These are phyloP conservation scores for Epirrhoe alternata DNA, from an alignment of 2,888 invertebrate genomes.

Conservation along the genomic window DNA sequence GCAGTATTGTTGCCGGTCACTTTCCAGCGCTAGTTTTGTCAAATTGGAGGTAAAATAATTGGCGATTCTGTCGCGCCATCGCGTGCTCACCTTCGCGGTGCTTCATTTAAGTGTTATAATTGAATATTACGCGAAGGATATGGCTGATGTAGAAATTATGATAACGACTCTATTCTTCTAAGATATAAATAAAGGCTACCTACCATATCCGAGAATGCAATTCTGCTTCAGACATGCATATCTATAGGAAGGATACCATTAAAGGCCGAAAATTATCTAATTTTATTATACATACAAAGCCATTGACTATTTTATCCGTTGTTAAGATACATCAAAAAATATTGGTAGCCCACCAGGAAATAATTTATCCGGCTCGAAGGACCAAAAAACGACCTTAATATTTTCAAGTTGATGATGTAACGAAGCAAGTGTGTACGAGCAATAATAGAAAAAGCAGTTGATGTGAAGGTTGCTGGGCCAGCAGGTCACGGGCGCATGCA, in stretches of 20 bases:
- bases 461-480: slow-evolving; percentile 64
- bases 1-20: slow-evolving; percentile 52
- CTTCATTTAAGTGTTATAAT: slow-evolving; percentile 27
- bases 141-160: background rate
- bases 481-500: slow-evolving; percentile 77
- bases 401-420: slow-evolving; percentile 42
- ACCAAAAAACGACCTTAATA: slow-evolving; percentile 9
- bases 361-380: slow-evolving; percentile 11
- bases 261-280: background rate
- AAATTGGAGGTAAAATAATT: slow-evolving; percentile 66
- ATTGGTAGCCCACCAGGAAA: background rate
- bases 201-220: too few relatives aligned
- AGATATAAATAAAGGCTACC: background rate
- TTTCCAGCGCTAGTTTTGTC: slow-evolving; percentile 74
- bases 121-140: slow-evolving; percentile 4
- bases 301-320: background rate
- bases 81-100: slow-evolving; percentile 50
- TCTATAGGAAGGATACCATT: too few relatives aligned
- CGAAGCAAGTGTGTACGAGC: slow-evolving; percentile 29
- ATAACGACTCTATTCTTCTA: background rate
- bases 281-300: background rate
- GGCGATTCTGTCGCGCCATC: slow-evolving; percentile 62
- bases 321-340: background rate
- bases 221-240: too few relatives aligned
- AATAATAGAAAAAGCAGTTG: slow-evolving; percentile 55